Percentiles rank a stretch among this genome's conserved stretches.
Evolutionary conservation across 1,140 invertebrate genomes (phyloP).

Genomic region (Tetranychus cinnabarinus): DNA sequence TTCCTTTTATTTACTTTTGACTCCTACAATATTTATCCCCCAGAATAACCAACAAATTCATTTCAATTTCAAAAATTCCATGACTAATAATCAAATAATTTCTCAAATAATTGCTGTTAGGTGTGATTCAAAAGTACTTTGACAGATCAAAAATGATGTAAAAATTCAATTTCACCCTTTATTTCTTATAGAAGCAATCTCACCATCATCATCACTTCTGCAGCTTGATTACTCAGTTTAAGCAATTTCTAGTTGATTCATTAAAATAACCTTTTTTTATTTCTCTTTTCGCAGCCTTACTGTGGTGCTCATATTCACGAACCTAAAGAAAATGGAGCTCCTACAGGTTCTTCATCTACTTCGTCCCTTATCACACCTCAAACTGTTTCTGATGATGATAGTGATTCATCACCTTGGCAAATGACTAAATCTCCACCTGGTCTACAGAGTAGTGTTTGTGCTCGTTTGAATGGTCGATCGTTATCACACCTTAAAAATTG

Average conservation of each 20-base stretch:
- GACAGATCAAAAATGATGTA: no score
- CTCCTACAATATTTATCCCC: no score
- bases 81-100: no score
- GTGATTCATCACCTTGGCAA: slow-evolving; percentile 17
- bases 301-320: neutral
- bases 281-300: neutral
- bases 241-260: no score
- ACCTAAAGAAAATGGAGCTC: neutral
- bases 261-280: neutral
- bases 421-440: slow-evolving; percentile 16
- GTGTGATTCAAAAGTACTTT: no score
- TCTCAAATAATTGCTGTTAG: no score
- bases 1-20: neutral
- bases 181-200: no score
- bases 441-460: slow-evolving; percentile 16
- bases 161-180: no score
- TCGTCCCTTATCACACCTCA: slow-evolving; percentile 11
- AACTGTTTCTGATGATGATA: slow-evolving; percentile 17
- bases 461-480: slow-evolving; percentile 8
- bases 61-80: no score
- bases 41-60: no score
- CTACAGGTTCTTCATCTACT: neutral
- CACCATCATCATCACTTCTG: no score
- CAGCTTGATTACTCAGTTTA: no score
- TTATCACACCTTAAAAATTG: neutral